Evolutionary conservation across 2,113 vertebrate species (phyloP), one percentile per base, ranked within the genome.

Genomic region (Isichthys henryi): DNA sequence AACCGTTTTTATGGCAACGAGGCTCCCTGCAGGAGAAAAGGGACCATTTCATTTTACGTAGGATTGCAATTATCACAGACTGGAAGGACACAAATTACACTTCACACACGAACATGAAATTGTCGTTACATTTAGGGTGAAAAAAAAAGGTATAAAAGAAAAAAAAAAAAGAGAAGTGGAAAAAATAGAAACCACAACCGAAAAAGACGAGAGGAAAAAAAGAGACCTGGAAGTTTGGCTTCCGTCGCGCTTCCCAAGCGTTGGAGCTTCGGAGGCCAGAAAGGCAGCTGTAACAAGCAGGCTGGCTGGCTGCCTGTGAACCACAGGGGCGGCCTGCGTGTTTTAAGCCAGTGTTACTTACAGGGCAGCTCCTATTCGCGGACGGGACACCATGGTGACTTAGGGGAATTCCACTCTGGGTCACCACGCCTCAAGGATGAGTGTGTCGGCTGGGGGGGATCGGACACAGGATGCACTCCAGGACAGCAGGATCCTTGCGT

Each of bases 111-210:
- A 85, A 49, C 83, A 84, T 48, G 39, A 46, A n/a, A 43, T 84
- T 45, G 31, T 19, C 77, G 39, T 83, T 48, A 84, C 19, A 50
- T 85, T 48, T 49, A n/a, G 45, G 45, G 19, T 50, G 10, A 48
- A 85, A 85, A 85, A 85, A 46, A 83, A 8, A 48, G 35, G 17
- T 50, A 45, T 3, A 45, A 45, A 50, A 50, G 21, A 56, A 56
- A 6, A 21, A 23, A 9, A 31, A n/a, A 48, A 49, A 50, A 48
- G 11, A 85, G 2, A n/a, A 85, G 46, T 48, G 83, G 45, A 49
- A 85, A 85, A 84, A 85, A 49, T 77, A 85, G 83, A 85, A 85
- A 48, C 83, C 83, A 50, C 83, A 85, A 49, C 11, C 45, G 23
- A 85, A 49, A 50, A 48, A 85, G 48, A 27, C 8, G 83, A 15